Conservation (phyloP, 2,797 vertebrate species). For the Staurois parvus region DNA sequence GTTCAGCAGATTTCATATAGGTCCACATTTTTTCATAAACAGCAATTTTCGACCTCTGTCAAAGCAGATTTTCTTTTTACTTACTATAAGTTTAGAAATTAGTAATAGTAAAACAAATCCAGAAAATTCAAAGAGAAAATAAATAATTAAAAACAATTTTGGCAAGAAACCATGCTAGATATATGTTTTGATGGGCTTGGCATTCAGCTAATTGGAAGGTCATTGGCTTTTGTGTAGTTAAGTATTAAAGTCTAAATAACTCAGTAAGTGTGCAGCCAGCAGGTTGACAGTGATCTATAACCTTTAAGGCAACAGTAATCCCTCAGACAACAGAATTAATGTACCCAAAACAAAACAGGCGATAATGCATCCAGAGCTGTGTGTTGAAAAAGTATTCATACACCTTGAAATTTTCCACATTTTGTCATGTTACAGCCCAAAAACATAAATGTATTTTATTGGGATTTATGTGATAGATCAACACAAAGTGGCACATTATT, state of each 20-base stretch:
- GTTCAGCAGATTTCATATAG: slow-evolving; percentile 98
- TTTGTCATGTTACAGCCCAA: too few relatives aligned
- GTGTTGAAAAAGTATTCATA: too few relatives aligned
- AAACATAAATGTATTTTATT: too few relatives aligned
- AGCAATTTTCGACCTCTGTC: slow-evolving; percentile 98
- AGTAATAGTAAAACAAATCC: not conserved
- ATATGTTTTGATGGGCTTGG: not conserved
- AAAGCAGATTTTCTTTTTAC: slow-evolving; percentile 13
- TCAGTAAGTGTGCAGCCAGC: not conserved
- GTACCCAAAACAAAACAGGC: too few relatives aligned
- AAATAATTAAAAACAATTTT: not conserved
- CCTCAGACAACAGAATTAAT: too few relatives aligned
- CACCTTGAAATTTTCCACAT: too few relatives aligned
- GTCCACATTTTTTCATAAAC: slow-evolving; percentile 99
- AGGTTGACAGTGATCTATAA: not conserved
- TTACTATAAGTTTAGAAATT: not conserved
- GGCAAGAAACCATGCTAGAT: not conserved
- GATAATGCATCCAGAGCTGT: too few relatives aligned
- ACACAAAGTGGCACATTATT: too few relatives aligned
- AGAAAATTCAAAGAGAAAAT: not conserved
- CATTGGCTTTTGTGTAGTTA: not conserved
- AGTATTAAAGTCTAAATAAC: too few relatives aligned
- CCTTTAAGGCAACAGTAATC: too few relatives aligned
- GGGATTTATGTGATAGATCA: too few relatives aligned
- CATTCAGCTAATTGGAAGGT: not conserved